Evolutionary conservation across 2,888 invertebrate species (phyloP), one percentile per base, ranked within the genome.

Genomic region (Agrilus mali): DNA sequence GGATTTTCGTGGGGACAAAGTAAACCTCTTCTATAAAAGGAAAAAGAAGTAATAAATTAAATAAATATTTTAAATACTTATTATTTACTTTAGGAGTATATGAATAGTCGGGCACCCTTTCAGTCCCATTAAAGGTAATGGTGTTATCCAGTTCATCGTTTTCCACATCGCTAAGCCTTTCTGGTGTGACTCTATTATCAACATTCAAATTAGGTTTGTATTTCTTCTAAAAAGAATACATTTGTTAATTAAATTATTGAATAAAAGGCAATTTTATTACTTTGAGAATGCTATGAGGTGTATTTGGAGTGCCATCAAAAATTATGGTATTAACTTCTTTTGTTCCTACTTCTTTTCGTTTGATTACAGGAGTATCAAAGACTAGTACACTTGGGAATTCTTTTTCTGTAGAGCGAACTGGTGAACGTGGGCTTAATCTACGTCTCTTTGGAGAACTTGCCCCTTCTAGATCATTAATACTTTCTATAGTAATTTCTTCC

Each of bases 211-310:
- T 40, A 27, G 27, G 10, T 27, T 27, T 27, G 10, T 27, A 27
- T 27, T 8, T 27, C 5, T 27, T 27, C 20, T 20, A 20, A 20
- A 20, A 20, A 20, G 4, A 20, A 4, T 20, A 6, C 6, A 5
- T 20, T 20, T 20, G 5, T 20, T 20, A 20, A 20, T 6, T 13
- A 5, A 45, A 42, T 10, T 39, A 40, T 16, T 41, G 40, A 37
- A 41, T 31, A 13, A 17, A 41, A 41, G 39, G n/a, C 20, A 42
- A 13, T 33, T 16, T 42, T 36, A 40, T 15, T 37, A 74, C 77
- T 69, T 82, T 82, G 8, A 82, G 64, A 51, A 82, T 82, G 45
- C 80, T 80, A 44, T 78, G 78, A 1, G 80, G 80, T 0, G 78
- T 78, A 1, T 61, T 67, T 1, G 66, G 63, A 7, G 64, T 61